phyloP scores from a whole-genome alignment of 2,113 vertebrate species.

The Coreoperca whiteheadi region DNA sequence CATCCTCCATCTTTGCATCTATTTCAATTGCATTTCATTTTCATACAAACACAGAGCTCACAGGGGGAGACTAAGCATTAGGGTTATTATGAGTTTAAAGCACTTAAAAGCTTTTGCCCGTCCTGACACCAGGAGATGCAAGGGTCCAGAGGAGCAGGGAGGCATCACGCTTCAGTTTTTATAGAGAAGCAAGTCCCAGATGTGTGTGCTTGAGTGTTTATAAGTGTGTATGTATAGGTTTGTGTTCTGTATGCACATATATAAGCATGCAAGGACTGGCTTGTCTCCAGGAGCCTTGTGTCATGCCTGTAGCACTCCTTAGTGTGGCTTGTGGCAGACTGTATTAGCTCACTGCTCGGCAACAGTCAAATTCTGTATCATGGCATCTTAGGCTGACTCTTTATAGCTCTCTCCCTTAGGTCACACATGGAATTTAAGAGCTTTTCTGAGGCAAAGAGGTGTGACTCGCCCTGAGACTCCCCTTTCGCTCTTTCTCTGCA shows the following conservation, averaged over 20 bases:
- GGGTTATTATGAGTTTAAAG: slow-evolving; percentile 78
- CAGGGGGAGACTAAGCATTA: slow-evolving; percentile 69
- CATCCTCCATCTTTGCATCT: slow-evolving; percentile 64
- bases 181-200: slow-evolving; percentile 62
- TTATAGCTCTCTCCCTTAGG: slow-evolving; percentile 71
- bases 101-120: slow-evolving; percentile 79
- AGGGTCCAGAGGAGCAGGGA: slow-evolving; percentile 68
- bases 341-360: slow-evolving; percentile 62
- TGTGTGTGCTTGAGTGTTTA: slow-evolving; percentile 60
- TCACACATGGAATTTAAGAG: slow-evolving; percentile 79
- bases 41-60: slow-evolving; percentile 60
- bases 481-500: slow-evolving; percentile 61
- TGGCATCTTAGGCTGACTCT: slow-evolving; percentile 67
- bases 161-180: slow-evolving; percentile 61
- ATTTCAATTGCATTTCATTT: slow-evolving; percentile 71
- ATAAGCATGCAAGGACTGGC: slow-evolving; percentile 40
- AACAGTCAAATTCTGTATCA: slow-evolving; percentile 74
- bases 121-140: slow-evolving; percentile 63
- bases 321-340: slow-evolving; percentile 58
- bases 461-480: slow-evolving; percentile 77
- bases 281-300: slow-evolving; percentile 46
- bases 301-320: slow-evolving; percentile 55
- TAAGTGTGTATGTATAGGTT: slow-evolving; percentile 23
- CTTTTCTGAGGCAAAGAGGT: slow-evolving; percentile 81
- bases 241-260: slow-evolving; percentile 52